These are phyloP conservation scores for Sterrhoptilus dennistouni DNA, from an alignment of 2,113 vertebrate species.

Conservation along the genomic window DNA sequence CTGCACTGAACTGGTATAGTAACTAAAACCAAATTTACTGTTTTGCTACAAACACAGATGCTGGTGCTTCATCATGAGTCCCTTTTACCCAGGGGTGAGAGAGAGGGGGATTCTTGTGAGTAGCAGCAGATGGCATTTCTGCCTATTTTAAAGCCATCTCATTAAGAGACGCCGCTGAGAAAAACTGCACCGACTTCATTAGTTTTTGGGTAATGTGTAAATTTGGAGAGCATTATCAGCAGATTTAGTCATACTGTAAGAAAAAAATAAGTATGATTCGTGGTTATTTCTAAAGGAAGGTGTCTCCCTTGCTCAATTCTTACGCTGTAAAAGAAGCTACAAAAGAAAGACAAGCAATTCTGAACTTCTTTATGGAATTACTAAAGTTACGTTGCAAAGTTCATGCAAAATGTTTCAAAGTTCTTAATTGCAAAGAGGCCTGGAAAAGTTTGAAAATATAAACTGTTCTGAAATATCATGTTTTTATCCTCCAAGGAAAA, in stretches of 20 bases:
- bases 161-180: background rate
- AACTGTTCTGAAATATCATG: background rate
- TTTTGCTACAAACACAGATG: conserved; percentile 24
- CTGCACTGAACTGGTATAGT: background rate
- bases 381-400: background rate
- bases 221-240: background rate
- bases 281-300: background rate
- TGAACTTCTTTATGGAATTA: background rate
- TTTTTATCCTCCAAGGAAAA: background rate
- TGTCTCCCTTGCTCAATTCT: background rate
- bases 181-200: background rate
- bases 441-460: background rate
- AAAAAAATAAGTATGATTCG: background rate
- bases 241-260: background rate
- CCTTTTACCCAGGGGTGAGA: background rate
- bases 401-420: background rate
- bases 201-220: background rate
- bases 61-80: background rate
- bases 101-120: background rate
- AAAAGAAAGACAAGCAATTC: background rate
- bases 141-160: background rate
- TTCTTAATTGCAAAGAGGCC: background rate
- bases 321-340: background rate
- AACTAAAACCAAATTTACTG: background rate
- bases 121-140: conserved; percentile 38